Base-by-base conservation (phyloP, 2,797 vertebrate genomes). In the Betta splendens region DNA sequence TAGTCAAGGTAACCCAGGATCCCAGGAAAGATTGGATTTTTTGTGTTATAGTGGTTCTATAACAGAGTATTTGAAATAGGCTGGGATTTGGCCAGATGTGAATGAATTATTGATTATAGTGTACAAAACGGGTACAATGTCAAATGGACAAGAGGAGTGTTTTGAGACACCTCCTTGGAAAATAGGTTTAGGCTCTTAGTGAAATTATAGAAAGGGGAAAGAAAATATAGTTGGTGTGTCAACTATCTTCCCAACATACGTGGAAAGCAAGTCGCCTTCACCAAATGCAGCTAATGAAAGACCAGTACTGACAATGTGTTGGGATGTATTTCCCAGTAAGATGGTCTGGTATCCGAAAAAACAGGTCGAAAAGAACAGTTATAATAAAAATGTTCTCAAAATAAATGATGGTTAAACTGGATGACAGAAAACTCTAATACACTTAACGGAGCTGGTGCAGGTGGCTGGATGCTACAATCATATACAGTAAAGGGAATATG, bases 71-170 rank as follows among this genome's bases (percentile, higher is more conserved):
- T 31, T 31, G 29, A 31, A 31, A 31, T 31, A 31, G 29, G 13
- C 29, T 31, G 29, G 29, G 12, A 12, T 12, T 12, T 5, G 11
- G 29, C 11, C 29, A 31, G 29, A 31, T 31, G 29, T 35, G 33
- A 35, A 35, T 35, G 15, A 35, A 35, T 16, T 47, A 28, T 32
- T 29, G 31, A 36, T 62, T 44, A 29, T 31, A 31, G 17, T 26
- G 16, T 5, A 35, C 33, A 35, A 35, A 35, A 33, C 35, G 33
- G 33, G n/a, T n/a, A 35, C 33, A 35, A 35, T 16, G 33, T 35
- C 33, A 35, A 35, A 7, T n/a, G 15, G 33, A 33, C 32, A 33
- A 33, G 32, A n/a, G 6, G 15, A 8, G 33, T 15, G 7, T 35
- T n/a, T 33, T 33, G 8, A 16, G 33, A 35, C 7, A 9, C 15